A percentile compares a stretch with the other conserved stretches of the same genome.
Evolutionary conservation across 2,888 invertebrate species (phyloP).

Genomic region (Acanthococcus lagerstroemiae): DNA sequence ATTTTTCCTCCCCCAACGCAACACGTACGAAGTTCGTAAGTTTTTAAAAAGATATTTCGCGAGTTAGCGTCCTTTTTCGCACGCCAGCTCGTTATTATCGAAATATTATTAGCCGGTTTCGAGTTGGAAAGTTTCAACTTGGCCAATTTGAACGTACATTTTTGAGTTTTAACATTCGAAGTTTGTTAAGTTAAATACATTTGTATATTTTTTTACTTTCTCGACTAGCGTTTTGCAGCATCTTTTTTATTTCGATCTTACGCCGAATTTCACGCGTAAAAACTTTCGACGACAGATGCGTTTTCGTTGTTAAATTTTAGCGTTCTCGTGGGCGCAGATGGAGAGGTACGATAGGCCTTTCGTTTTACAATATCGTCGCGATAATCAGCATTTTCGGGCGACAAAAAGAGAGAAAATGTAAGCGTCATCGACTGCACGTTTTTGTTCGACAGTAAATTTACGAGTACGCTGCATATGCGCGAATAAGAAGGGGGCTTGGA

Average conservation of each 20-base stretch:
- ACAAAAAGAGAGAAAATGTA: too few relatives aligned
- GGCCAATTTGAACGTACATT: conserved; percentile 19
- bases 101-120: conserved; percentile 28
- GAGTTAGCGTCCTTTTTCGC: conserved; percentile 14
- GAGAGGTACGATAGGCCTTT: too few relatives aligned
- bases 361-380: too few relatives aligned
- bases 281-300: background rate
- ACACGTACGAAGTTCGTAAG: conserved; percentile 22
- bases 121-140: conserved; percentile 13
- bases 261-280: background rate
- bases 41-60: conserved; percentile 25
- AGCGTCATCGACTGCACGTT: too few relatives aligned
- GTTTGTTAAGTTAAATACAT: conserved; percentile 10
- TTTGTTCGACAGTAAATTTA: too few relatives aligned
- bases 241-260: background rate
- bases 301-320: background rate
- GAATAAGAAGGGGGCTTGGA: too few relatives aligned
- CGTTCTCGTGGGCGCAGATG: too few relatives aligned
- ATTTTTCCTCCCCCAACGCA: background rate
- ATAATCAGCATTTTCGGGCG: too few relatives aligned
- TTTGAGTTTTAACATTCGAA: conserved; percentile 19
- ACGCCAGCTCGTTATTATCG: conserved; percentile 12
- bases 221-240: background rate
- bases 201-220: background rate
- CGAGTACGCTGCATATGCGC: too few relatives aligned